These are phyloP conservation scores for Ceratosolen fusciceps DNA, from an alignment of 1,140 invertebrate genomes.

Conservation along the genomic window DNA sequence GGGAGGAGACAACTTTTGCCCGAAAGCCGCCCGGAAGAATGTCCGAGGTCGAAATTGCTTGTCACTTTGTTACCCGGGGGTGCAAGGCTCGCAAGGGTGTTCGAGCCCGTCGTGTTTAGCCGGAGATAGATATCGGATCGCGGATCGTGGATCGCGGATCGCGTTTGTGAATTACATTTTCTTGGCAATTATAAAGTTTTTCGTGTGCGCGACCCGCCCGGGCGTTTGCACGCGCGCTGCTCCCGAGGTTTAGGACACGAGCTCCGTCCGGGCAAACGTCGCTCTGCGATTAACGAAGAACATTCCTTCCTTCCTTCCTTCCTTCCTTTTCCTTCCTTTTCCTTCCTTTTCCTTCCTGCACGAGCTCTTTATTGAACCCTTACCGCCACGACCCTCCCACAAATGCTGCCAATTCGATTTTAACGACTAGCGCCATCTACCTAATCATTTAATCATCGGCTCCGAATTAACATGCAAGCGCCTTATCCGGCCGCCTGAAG, in stretches of 20 bases:
- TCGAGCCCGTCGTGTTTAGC: neutral
- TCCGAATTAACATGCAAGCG: no score
- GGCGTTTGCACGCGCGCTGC: neutral
- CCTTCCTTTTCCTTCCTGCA: no score
- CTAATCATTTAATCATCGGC: no score
- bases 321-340: no score
- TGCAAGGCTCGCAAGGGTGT: neutral
- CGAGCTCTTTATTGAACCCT: no score
- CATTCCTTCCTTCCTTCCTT: neutral
- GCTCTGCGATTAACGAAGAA: neutral
- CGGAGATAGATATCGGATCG: neutral
- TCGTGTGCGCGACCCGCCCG: neutral
- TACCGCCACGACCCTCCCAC: no score
- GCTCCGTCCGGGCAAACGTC: neutral
- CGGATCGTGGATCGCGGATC: neutral
- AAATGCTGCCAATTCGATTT: no score
- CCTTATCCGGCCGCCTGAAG: no score
- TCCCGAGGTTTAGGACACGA: neutral
- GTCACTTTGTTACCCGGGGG: slow-evolving; percentile 10
- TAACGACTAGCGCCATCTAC: no score
- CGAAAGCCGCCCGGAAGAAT: neutral
- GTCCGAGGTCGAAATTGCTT: slow-evolving; percentile 22
- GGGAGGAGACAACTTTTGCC: neutral
- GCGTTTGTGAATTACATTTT: slow-evolving; percentile 16
- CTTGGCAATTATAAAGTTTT: slow-evolving; percentile 22